phyloP scores from a whole-genome alignment of 2,113 vertebrate species.

The Anguilla rostrata region DNA sequence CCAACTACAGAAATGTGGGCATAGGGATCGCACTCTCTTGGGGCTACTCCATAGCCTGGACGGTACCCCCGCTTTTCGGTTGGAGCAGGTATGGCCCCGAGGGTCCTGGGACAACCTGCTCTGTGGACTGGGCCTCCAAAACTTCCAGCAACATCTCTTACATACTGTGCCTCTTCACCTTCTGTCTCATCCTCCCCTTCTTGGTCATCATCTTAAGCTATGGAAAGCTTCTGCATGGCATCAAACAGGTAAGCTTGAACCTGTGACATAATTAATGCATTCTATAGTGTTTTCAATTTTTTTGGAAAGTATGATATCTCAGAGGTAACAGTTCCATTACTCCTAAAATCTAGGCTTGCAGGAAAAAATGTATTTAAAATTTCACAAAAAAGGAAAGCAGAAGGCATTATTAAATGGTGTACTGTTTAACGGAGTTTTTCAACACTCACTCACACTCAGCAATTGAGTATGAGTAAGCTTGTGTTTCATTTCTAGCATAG shows the following conservation, averaged over 20 bases:
- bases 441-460: too few relatives aligned
- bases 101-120: conserved; percentile 24
- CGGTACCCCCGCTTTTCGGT: conserved; percentile 44
- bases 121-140: conserved; percentile 31
- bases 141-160: conserved; percentile 47
- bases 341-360: too few relatives aligned
- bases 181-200: conserved; percentile 56
- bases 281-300: too few relatives aligned
- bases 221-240: conserved; percentile 46
- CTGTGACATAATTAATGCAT: not conserved
- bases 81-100: conserved; percentile 56
- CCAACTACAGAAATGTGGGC: conserved; percentile 53
- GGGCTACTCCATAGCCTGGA: conserved; percentile 54
- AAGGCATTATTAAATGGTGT: too few relatives aligned
- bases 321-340: too few relatives aligned
- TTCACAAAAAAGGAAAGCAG: too few relatives aligned
- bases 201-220: conserved; percentile 53
- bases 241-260: conserved; percentile 51
- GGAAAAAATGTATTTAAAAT: too few relatives aligned
- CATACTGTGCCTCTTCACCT: conserved; percentile 57
- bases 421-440: too few relatives aligned
- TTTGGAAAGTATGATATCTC: too few relatives aligned
- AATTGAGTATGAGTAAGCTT: too few relatives aligned
- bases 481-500: too few relatives aligned
- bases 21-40: conserved; percentile 50